Conservation (phyloP, 2,797 vertebrate genomes). For the Crypturellus tataupa region DNA sequence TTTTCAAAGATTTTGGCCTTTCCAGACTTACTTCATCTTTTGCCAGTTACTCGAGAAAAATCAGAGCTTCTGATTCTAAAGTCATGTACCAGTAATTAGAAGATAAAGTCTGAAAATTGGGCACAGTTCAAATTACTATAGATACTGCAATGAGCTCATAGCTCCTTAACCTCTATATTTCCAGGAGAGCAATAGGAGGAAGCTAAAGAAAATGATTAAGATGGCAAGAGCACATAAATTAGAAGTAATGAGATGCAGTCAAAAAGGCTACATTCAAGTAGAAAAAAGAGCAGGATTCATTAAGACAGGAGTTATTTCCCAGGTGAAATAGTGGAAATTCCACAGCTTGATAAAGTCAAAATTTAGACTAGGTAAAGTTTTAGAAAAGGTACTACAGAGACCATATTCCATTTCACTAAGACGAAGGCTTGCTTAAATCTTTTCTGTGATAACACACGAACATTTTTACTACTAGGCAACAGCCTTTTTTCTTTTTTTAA, state of each 20-base stretch:
- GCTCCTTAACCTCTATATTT: background rate
- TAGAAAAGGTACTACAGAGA: background rate
- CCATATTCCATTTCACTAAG: background rate
- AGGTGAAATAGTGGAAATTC: background rate
- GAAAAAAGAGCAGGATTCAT: background rate
- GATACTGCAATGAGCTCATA: background rate
- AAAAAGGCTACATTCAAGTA: background rate
- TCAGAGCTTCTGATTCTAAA: background rate
- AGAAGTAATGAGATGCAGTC: background rate
- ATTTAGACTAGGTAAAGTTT: background rate
- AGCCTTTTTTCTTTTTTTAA: background rate
- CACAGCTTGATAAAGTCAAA: background rate
- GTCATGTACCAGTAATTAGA: background rate
- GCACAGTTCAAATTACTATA: background rate
- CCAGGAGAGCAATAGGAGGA: background rate
- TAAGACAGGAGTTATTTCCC: background rate
- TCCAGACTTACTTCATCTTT: background rate
- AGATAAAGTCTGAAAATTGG: background rate
- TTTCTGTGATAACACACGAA: background rate
- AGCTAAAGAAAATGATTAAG: background rate
- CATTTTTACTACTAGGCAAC: background rate
- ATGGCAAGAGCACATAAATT: background rate
- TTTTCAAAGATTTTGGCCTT: conserved; percentile 21
- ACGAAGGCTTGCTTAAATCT: background rate
- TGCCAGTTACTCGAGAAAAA: background rate